These are phyloP conservation scores for Lepus americanus DNA, from an alignment of 2,113 vertebrate genomes.

Conservation along the genomic window DNA sequence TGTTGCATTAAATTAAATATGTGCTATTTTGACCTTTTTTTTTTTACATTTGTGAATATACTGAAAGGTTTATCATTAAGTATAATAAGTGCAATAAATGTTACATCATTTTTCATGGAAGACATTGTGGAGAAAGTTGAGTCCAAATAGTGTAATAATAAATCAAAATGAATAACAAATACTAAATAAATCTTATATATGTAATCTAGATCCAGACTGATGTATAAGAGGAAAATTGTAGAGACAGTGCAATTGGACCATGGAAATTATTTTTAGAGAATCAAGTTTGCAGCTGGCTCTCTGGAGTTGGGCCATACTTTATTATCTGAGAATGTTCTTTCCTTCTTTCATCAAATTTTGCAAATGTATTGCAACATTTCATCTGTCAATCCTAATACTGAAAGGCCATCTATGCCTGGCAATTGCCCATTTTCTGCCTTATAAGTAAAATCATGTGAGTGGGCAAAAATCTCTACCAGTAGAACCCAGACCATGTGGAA, in stretches of 20 bases:
- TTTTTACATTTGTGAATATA: constrained; percentile 80
- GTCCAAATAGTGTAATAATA: constrained; percentile 74
- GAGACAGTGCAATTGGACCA: constrained; percentile 54
- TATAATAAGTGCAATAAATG: constrained; percentile 83
- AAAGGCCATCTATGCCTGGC: constrained; percentile 53
- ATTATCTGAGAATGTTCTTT: constrained; percentile 81
- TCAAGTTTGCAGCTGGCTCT: constrained; percentile 63
- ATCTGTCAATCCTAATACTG: constrained; percentile 77
- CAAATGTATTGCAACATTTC: constrained; percentile 75
- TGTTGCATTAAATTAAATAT: constrained; percentile 81
- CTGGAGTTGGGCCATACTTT: constrained; percentile 54
- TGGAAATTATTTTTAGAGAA: constrained; percentile 60
- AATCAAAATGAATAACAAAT: constrained; percentile 85
- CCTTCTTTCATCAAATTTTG: constrained; percentile 82
- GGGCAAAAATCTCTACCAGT: constrained; percentile 58
- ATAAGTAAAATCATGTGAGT: constrained; percentile 69
- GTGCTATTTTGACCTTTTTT: constrained; percentile 78
- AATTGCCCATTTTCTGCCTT: constrained; percentile 73
- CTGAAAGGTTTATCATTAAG: constrained; percentile 80
- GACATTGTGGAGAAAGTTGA: constrained; percentile 81
- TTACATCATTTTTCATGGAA: constrained; percentile 81
- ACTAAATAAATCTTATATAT: constrained; percentile 73
- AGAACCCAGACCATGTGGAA: constrained; percentile 27
- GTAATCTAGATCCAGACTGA: constrained; percentile 59
- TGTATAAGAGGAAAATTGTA: constrained; percentile 65